phyloP scores from a whole-genome alignment of 37 sponge, comb jelly and placozoan species.

The Axinella damicornis region DNA sequence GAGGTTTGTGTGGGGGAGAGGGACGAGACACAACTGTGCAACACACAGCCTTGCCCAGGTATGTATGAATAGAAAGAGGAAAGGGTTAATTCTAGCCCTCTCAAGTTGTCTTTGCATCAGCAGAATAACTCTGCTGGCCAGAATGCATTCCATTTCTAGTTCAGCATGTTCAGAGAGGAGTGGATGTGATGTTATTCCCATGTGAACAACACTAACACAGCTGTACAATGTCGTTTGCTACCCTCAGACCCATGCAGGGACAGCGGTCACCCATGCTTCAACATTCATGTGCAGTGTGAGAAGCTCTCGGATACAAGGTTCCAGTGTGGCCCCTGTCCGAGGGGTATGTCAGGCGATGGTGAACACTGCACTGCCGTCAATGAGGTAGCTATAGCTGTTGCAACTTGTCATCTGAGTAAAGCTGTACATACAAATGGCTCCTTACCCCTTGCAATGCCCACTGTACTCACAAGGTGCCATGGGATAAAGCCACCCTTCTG shows the following conservation, averaged over 20 bases:
- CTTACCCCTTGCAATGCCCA: too few species aligned
- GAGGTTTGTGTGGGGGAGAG: conserved; percentile 60
- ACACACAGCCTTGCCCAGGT: conserved; percentile 80
- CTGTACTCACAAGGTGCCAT: too few species aligned
- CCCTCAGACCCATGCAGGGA: conserved; percentile 73
- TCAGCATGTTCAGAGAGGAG: background rate
- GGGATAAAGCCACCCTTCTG: too few species aligned
- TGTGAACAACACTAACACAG: background rate
- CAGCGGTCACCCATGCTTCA: conserved; percentile 66
- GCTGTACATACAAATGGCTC: too few species aligned
- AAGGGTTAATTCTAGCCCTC: too few species aligned
- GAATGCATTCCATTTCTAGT: background rate
- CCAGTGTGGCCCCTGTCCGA: conserved; percentile 88
- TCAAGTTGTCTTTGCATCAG: too few species aligned
- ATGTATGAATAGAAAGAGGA: background rate
- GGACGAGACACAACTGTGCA: conserved; percentile 60
- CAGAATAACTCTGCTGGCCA: too few species aligned
- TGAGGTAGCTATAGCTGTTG: too few species aligned
- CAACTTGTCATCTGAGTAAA: too few species aligned
- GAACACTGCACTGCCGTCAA: conserved; percentile 56
- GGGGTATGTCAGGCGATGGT: conserved; percentile 83
- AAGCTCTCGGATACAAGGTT: conserved; percentile 67
- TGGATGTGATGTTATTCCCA: background rate
- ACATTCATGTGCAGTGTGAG: conserved; percentile 30
- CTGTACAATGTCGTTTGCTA: background rate